Evolutionary conservation across 1,140 invertebrate species (phyloP), one percentile per base, ranked within the genome.

Genomic region (Leptinotarsa undecemlineata): DNA sequence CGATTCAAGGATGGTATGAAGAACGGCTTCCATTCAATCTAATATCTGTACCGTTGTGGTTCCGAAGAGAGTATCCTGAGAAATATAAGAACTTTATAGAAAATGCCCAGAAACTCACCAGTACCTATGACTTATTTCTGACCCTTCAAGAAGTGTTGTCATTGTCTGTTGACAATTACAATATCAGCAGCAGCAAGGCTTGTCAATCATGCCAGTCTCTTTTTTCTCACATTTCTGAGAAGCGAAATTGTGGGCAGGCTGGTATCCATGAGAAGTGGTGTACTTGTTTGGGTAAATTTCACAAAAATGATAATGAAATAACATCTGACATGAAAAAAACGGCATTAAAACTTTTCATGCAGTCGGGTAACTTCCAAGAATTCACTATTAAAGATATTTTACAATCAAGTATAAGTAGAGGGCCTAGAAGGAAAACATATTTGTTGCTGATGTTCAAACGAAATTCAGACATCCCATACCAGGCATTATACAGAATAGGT

Each of bases 21-120:
- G 94, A 96, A 82, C 84, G 94, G 68, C 82, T 97, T 19, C 96
- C 96, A 1, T 92, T 94, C 83, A 86, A 94, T 21, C 93, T 90
- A 76, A 80, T 96, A 4, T 90, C 89, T 81, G 78, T 95, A 0
- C 95, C 96, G 0, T 77, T 87, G 60, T 89, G 88, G 86, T 94
- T 94, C 79, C 84, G 85, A 67, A 77, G 87, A 19, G 83, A 86
- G 73, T 88, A 91, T 79, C 87, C 88, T 0, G 75, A 87, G n/a
- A 85, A 90, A 19, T 88, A 87, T 68, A 79, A 84, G 14, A 93
- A 92, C 81, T 81, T 96, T 5, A 78, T 84, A 47, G 77, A 84
- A 0, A 97, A 97, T 79, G 86, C 87, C 57, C 84, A 90, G 48
- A 86, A 90, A 66, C 81, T 95, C 26, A 90, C 90, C 0, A 91